Conservation (phyloP, 2,797 vertebrate species). For the Otus scops region DNA sequence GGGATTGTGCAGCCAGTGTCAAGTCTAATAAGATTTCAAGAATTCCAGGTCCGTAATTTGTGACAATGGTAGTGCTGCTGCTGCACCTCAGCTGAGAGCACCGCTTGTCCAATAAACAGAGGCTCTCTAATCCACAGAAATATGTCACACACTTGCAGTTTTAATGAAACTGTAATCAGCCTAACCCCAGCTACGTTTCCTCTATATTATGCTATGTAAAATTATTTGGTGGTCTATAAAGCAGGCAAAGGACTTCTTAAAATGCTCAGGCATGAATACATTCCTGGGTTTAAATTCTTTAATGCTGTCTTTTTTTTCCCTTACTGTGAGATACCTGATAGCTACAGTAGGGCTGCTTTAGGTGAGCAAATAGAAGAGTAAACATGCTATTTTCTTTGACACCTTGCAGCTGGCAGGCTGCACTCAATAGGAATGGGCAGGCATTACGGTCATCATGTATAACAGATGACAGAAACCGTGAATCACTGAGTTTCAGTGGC, state of each 20-base stretch:
- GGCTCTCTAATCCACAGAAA: not conserved
- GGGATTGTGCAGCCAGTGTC: not conserved
- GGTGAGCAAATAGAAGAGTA: not conserved
- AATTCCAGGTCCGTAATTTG: conserved; percentile 4
- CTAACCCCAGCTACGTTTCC: not conserved
- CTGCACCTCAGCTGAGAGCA: not conserved
- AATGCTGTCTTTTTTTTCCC: not conserved
- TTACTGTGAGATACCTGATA: not conserved
- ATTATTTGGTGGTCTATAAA: not conserved
- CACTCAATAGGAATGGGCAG: not conserved
- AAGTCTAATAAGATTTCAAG: conserved; percentile 50
- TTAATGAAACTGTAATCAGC: not conserved
- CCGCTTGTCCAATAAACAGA: not conserved
- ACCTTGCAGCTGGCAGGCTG: not conserved
- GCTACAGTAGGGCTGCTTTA: not conserved
- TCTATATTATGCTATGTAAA: not conserved
- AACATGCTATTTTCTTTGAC: not conserved
- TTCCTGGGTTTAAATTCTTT: not conserved
- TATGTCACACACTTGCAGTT: not conserved
- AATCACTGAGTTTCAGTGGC: not conserved
- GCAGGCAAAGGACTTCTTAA: not conserved
- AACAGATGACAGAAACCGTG: not conserved
- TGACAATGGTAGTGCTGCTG: not conserved
- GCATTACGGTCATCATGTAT: not conserved
- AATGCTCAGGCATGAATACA: not conserved